phyloP scores from a whole-genome alignment of 2,888 invertebrate genomes.

The Morinoia aosen region DNA sequence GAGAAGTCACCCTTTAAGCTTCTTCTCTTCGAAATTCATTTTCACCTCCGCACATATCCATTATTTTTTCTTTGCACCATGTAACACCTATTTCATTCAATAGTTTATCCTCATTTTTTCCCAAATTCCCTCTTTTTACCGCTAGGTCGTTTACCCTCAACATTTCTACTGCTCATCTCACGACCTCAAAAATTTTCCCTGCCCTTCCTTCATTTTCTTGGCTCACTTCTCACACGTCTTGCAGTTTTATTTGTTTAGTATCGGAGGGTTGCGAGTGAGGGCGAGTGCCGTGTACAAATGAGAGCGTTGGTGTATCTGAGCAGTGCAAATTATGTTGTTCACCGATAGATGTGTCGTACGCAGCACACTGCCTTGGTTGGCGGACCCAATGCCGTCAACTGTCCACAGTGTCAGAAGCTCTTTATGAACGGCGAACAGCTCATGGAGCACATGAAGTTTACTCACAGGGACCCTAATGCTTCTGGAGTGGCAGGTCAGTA shows the following conservation, averaged over 20 bases:
- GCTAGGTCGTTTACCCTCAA: neutral
- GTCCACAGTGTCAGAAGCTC: slow-evolving; percentile 94
- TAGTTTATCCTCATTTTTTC: neutral
- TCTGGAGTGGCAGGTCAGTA: slow-evolving; percentile 85
- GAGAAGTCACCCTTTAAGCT: neutral
- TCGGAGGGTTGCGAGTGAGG: slow-evolving; percentile 47
- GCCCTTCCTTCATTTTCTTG: neutral
- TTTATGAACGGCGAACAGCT: slow-evolving; percentile 93
- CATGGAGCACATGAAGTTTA: slow-evolving; percentile 96
- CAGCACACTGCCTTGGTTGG: slow-evolving; percentile 95
- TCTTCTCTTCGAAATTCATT: neutral
- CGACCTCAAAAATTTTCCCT: neutral
- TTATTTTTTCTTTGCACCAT: neutral
- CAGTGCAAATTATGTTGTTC: slow-evolving; percentile 52
- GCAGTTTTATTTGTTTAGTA: neutral
- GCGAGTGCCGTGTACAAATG: slow-evolving; percentile 37
- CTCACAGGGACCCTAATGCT: slow-evolving; percentile 92
- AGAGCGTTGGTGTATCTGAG: slow-evolving; percentile 51
- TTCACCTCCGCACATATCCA: neutral
- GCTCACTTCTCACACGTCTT: neutral
- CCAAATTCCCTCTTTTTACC: neutral
- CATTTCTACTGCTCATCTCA: neutral
- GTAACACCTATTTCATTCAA: neutral
- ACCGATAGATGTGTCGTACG: slow-evolving; percentile 72
- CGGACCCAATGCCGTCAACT: slow-evolving; percentile 91